Evolutionary conservation across 2,888 invertebrate species (phyloP).

Genomic region (Hirtodrosophila trivittata): DNA sequence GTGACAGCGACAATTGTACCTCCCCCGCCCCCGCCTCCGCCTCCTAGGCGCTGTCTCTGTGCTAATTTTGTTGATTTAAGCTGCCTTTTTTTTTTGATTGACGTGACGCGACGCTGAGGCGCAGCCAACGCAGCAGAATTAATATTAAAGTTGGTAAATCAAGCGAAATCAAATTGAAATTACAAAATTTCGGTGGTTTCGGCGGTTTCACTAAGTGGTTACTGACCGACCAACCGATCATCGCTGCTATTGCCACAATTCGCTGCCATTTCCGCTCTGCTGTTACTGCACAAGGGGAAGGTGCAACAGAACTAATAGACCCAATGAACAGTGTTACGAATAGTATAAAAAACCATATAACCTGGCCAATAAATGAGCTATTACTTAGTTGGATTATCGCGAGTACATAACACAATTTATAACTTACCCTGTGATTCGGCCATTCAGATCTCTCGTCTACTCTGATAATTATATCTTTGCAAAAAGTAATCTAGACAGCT

Average conservation of each 20-base stretch:
- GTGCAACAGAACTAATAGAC: constrained; percentile 24
- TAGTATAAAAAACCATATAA: neutral
- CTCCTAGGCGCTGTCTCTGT: constrained; percentile 11
- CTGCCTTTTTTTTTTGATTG: constrained; percentile 46
- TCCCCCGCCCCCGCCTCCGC: neutral
- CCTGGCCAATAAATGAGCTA: no score
- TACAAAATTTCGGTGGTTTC: constrained; percentile 14
- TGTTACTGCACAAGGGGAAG: constrained; percentile 19
- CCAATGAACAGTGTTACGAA: constrained; percentile 29
- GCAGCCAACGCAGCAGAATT: constrained; percentile 39
- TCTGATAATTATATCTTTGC: no score
- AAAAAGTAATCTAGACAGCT: no score
- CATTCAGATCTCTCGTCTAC: no score
- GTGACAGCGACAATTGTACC: constrained; percentile 59
- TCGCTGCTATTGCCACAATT: constrained; percentile 64
- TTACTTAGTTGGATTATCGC: no score
- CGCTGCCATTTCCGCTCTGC: constrained; percentile 66
- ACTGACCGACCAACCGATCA: constrained; percentile 37
- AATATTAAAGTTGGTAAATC: constrained; percentile 52
- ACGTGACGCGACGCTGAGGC: constrained; percentile 39
- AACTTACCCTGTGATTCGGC: no score
- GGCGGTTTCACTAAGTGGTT: constrained; percentile 16
- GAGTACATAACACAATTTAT: no score
- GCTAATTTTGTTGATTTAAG: constrained; percentile 57
- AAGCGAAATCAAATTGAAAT: constrained; percentile 35